Conservation (phyloP, 2,797 vertebrate species). For the Babyrousa celebensis region DNA sequence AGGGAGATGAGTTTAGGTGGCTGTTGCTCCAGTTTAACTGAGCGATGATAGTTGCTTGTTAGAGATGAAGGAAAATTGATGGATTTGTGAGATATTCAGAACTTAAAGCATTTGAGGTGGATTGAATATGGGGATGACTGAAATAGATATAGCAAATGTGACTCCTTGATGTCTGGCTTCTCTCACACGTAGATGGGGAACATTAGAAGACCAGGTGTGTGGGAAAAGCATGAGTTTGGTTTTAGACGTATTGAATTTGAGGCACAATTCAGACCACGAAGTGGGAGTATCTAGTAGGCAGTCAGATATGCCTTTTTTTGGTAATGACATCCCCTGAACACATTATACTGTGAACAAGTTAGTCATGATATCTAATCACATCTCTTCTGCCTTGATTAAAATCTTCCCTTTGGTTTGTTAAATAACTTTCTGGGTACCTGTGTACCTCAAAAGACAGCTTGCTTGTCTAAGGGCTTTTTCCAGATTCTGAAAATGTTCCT, state of each 20-base stretch:
- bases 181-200: not conserved
- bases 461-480: slow-evolving; percentile 53
- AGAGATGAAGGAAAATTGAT: not conserved
- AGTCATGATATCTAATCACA: slow-evolving; percentile 62
- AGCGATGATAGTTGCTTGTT: not conserved
- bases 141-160: not conserved
- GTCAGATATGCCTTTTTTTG: not conserved
- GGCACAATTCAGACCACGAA: not conserved
- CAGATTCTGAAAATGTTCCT: slow-evolving; percentile 27
- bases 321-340: slow-evolving; percentile 27
- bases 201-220: slow-evolving; percentile 16
- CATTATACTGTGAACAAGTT: slow-evolving; percentile 37
- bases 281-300: not conserved
- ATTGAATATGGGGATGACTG: not conserved
- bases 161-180: slow-evolving; percentile 14
- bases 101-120: not conserved
- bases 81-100: not conserved
- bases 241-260: not conserved
- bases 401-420: slow-evolving; percentile 57
- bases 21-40: not conserved
- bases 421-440: slow-evolving; percentile 53
- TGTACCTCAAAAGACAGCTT: not conserved
- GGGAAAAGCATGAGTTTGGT: not conserved
- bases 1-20: not conserved
- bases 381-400: slow-evolving; percentile 57